Evolutionary conservation across 1,140 invertebrate species (phyloP).

Genomic region (Diplogasteroides magnus): DNA sequence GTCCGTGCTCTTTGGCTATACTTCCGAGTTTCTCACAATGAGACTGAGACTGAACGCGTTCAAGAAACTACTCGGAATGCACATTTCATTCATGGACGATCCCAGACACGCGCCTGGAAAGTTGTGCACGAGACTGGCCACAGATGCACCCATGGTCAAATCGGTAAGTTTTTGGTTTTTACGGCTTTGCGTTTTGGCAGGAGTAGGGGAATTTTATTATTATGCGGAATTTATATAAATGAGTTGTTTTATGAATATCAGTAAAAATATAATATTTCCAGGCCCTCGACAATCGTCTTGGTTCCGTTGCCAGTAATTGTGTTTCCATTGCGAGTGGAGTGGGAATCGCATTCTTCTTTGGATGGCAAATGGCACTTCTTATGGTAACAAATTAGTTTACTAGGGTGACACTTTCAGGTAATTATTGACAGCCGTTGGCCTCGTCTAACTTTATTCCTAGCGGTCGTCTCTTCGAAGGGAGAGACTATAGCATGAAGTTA

Average conservation of each 20-base stretch:
- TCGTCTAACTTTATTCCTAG: too few species aligned
- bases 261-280: slow-evolving; percentile 27
- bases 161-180: slow-evolving; percentile 38
- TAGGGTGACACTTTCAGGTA: too few species aligned
- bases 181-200: too few species aligned
- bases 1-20: slow-evolving; percentile 37
- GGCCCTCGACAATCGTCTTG: slow-evolving; percentile 57
- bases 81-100: slow-evolving; percentile 61
- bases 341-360: slow-evolving; percentile 54
- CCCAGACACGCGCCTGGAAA: slow-evolving; percentile 59
- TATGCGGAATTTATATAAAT: too few species aligned
- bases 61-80: slow-evolving; percentile 58
- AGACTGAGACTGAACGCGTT: slow-evolving; percentile 57
- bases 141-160: slow-evolving; percentile 61
- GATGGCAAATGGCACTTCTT: slow-evolving; percentile 55
- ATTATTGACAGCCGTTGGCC: not conserved
- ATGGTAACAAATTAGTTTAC: too few species aligned
- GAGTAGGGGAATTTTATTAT: too few species aligned
- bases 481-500: too few species aligned
- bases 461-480: too few species aligned
- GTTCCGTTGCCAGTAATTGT: slow-evolving; percentile 54
- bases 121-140: slow-evolving; percentile 59
- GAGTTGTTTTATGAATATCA: not conserved
- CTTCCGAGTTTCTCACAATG: slow-evolving; percentile 59
- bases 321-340: slow-evolving; percentile 56